These are phyloP conservation scores for Brassicogethes aeneus DNA, from an alignment of 2,888 invertebrate genomes.

Conservation along the genomic window DNA sequence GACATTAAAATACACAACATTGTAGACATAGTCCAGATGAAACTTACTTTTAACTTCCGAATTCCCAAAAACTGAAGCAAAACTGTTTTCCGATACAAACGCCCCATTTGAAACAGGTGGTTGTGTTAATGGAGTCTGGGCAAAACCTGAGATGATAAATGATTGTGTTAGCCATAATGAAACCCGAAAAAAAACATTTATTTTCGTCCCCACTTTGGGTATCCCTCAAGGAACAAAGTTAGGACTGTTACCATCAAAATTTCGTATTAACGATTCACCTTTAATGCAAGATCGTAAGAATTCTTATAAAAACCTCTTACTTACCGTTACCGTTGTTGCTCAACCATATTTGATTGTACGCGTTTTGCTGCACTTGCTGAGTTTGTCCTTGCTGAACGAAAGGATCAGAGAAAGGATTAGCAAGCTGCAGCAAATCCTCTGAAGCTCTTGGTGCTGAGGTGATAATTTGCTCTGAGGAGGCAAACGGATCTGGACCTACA, in stretches of 20 bases:
- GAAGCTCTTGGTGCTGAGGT: slow-evolving; percentile 56
- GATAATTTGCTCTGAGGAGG: slow-evolving; percentile 25
- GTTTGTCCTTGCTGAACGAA: slow-evolving; percentile 18
- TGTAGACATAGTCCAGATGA: no score
- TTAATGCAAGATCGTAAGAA: no score
- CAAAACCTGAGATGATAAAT: no score
- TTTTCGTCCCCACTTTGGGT: no score
- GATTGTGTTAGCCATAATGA: no score
- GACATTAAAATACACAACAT: no score
- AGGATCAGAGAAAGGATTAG: slow-evolving; percentile 86
- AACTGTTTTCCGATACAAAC: slow-evolving; percentile 81
- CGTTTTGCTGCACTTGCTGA: slow-evolving; percentile 17
- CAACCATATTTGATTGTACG: slow-evolving; percentile 44
- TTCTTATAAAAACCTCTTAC: slow-evolving; percentile 5
- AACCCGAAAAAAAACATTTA: no score
- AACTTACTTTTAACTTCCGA: slow-evolving; percentile 47
- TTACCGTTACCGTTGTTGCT: slow-evolving; percentile 47
- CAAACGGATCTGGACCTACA: no score
- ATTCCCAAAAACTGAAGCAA: slow-evolving; percentile 80
- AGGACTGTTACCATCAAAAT: no score
- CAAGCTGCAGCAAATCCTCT: slow-evolving; percentile 79
- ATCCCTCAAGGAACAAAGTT: no score
- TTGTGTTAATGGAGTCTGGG: slow-evolving; percentile 1
- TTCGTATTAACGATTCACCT: no score
- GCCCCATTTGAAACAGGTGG: slow-evolving; percentile 30